Evolutionary conservation across 2,888 invertebrate species (phyloP).

Genomic region (Leptopilina drosophilae): DNA sequence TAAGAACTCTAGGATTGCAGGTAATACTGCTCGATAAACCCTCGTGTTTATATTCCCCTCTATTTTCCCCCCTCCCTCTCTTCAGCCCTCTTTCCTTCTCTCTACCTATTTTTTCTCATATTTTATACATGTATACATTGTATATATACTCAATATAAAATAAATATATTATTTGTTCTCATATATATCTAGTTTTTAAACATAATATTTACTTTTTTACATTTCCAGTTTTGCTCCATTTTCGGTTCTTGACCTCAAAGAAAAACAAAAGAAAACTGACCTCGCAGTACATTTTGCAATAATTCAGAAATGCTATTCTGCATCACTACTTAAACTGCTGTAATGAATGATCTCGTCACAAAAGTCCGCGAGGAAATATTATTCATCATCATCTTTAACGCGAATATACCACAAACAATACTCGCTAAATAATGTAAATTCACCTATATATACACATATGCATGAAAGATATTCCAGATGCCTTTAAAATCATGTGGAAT

Average conservation of each 20-base stretch:
- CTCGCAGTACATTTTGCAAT: too few relatives aligned
- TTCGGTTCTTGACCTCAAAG: too few relatives aligned
- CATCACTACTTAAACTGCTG: too few relatives aligned
- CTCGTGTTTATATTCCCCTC: slow-evolving; percentile 68
- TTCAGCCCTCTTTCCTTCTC: background rate
- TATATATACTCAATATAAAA: too few relatives aligned
- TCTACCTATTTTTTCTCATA: slow-evolving; percentile 46
- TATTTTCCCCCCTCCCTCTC: slow-evolving; percentile 7
- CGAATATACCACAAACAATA: background rate
- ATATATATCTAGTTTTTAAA: too few relatives aligned
- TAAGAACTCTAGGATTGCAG: slow-evolving; percentile 70
- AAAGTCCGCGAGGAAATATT: background rate
- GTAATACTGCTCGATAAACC: slow-evolving; percentile 75
- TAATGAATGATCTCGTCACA: too few relatives aligned
- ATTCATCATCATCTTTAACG: background rate
- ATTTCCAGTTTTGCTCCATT: too few relatives aligned
- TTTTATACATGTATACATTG: too few relatives aligned
- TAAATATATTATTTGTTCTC: slow-evolving; percentile 29
- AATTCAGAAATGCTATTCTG: too few relatives aligned
- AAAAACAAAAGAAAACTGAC: too few relatives aligned
- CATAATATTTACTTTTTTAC: too few relatives aligned
- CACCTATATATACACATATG: background rate
- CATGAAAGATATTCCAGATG: too few relatives aligned
- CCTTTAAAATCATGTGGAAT: background rate
- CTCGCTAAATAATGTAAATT: background rate